These are phyloP conservation scores for Saccostrea cuccullata DNA, from an alignment of 1,140 invertebrate genomes.

Conservation along the genomic window DNA sequence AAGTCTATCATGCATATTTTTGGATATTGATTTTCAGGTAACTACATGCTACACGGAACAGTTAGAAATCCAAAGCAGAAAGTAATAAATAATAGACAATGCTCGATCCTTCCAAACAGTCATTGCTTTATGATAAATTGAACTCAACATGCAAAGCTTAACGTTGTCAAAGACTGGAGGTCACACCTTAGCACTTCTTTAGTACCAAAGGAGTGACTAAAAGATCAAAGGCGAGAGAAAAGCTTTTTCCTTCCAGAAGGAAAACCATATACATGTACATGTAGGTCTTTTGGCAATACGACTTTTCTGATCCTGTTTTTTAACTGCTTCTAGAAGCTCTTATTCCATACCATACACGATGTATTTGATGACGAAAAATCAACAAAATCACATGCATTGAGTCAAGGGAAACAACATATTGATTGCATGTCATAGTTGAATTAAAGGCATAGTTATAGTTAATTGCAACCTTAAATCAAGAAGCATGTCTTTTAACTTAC, in stretches of 20 bases:
- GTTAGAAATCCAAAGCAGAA: conserved; percentile 14
- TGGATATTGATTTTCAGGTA: conserved; percentile 19
- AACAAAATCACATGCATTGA: background rate
- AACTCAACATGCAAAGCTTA: conserved; percentile 14
- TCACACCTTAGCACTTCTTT: background rate
- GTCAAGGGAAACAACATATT: background rate
- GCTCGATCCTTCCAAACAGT: background rate
- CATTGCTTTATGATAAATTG: background rate
- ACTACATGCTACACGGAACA: background rate
- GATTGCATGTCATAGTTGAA: background rate
- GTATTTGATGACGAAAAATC: background rate
- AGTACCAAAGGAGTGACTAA: background rate
- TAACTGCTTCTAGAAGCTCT: background rate
- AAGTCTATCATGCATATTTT: background rate
- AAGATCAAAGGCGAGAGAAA: background rate
- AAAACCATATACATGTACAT: background rate
- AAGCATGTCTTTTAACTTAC: background rate
- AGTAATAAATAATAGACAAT: conserved; percentile 32
- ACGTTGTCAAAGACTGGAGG: background rate
- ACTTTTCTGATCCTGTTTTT: background rate
- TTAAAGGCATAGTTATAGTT: background rate
- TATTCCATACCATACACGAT: background rate
- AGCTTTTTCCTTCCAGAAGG: background rate
- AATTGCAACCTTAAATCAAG: background rate
- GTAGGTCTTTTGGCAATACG: background rate